Evolutionary conservation across 2,113 vertebrate genomes (phyloP).

Genomic region (Psilopogon haemacephalus): DNA sequence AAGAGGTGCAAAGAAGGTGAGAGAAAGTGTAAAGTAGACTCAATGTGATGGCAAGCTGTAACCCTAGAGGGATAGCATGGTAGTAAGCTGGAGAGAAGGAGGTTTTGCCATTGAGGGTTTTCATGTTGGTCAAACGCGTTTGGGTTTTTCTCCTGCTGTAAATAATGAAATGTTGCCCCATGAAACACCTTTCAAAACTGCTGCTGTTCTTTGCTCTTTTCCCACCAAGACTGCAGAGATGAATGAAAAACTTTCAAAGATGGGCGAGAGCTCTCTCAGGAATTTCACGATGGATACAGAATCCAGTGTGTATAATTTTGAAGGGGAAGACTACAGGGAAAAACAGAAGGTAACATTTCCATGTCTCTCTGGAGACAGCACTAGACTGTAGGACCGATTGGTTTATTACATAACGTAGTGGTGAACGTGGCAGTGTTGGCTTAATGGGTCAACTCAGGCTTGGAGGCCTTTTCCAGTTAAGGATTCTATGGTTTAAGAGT

Average conservation of each 20-base stretch:
- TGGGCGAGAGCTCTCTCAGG: slow-evolving; percentile 93
- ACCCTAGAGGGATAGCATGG: neutral
- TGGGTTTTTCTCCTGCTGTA: neutral
- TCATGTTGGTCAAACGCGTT: accelerated
- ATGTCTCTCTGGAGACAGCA: neutral
- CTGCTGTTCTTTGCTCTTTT: neutral
- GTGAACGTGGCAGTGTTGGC: no score
- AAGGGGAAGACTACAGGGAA: slow-evolving; percentile 98
- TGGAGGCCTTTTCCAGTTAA: no score
- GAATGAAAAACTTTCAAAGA: slow-evolving; percentile 91
- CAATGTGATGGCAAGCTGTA: neutral
- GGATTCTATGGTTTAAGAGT: neutral
- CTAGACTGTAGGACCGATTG: neutral
- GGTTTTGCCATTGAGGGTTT: neutral
- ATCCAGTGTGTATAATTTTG: slow-evolving; percentile 96
- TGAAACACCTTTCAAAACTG: neutral
- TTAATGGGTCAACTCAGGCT: no score
- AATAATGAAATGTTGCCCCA: neutral
- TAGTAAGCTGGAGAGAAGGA: neutral
- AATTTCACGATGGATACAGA: slow-evolving; percentile 99
- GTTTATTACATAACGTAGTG: neutral
- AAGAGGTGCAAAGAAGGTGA: slow-evolving; percentile 94
- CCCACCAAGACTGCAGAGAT: slow-evolving; percentile 89
- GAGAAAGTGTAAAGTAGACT: neutral
- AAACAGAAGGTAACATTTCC: slow-evolving; percentile 91